A percentile compares a stretch with the other conserved stretches of the same genome.
These are phyloP conservation scores for Sinocyclocheilus maitianheensis DNA, from an alignment of 2,113 vertebrate species.

Conservation along the genomic window DNA sequence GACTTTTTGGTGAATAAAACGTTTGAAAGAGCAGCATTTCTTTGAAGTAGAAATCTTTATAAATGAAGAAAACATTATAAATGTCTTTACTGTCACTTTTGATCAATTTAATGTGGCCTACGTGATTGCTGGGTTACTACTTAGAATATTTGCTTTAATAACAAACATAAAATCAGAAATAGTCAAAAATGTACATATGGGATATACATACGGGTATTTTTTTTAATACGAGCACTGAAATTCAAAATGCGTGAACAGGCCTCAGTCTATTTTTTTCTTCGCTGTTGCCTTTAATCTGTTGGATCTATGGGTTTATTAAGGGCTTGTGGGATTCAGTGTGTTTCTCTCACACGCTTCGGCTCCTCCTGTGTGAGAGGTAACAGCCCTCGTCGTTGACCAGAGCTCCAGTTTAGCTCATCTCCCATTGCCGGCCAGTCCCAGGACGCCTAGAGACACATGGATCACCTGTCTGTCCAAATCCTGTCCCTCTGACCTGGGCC, in stretches of 20 bases:
- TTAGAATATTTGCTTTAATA: no score
- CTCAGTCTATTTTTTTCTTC: background rate
- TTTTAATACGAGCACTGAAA: background rate
- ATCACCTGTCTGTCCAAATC: conserved; percentile 39
- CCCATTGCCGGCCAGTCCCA: conserved; percentile 1
- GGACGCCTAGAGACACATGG: conserved; percentile 17
- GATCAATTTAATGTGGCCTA: no score
- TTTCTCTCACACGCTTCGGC: conserved; percentile 18
- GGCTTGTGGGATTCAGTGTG: conserved; percentile 34
- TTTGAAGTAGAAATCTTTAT: no score
- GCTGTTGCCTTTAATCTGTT: conserved; percentile 52
- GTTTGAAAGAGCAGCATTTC: no score
- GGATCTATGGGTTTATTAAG: conserved; percentile 36
- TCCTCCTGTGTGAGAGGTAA: background rate
- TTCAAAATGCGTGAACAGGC: background rate
- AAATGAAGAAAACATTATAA: no score
- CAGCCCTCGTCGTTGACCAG: background rate
- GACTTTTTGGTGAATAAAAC: no score
- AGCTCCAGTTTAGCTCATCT: conserved; percentile 12
- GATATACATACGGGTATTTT: no score
- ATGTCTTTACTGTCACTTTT: no score
- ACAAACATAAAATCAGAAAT: no score
- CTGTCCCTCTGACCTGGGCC: conserved; percentile 18
- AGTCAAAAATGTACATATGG: no score
- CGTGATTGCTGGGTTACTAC: no score